phyloP scores from a whole-genome alignment of 2,797 vertebrate species.

The Tapirus indicus region DNA sequence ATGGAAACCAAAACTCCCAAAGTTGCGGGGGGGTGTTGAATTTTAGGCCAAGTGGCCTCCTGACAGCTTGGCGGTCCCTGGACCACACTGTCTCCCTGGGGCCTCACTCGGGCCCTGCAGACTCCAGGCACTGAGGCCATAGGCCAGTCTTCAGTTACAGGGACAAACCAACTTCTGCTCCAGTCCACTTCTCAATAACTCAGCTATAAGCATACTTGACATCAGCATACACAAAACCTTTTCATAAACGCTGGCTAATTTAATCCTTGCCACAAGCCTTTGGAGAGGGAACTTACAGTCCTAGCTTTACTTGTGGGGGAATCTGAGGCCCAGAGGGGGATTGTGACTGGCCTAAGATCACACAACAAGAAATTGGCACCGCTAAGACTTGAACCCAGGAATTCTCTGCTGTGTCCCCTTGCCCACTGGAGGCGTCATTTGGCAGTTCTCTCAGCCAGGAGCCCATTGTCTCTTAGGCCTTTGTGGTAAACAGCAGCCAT shows the following conservation, averaged over 20 bases:
- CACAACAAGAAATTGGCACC: background rate
- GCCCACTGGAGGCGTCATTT: background rate
- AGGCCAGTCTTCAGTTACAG: background rate
- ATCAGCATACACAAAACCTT: background rate
- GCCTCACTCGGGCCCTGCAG: too few species aligned
- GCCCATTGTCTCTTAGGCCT: background rate
- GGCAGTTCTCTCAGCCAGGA: background rate
- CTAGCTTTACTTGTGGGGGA: background rate
- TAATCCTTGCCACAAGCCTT: background rate
- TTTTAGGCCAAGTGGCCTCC: slow-evolving; percentile 1
- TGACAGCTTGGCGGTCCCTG: background rate
- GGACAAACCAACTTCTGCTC: slow-evolving; percentile 33
- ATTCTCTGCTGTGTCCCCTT: background rate
- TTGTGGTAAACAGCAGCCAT: background rate
- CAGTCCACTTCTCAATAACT: background rate
- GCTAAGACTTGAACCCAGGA: background rate
- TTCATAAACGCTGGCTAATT: background rate
- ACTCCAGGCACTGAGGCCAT: background rate
- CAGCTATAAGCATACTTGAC: background rate
- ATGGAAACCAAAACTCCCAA: slow-evolving; percentile 17
- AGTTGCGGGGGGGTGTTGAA: background rate
- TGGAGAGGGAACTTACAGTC: background rate
- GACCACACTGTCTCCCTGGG: background rate
- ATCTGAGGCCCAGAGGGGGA: slow-evolving; percentile 4
- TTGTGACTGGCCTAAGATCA: slow-evolving; percentile 2